These are phyloP conservation scores for Mormyrus hasselquistii DNA, from an alignment of 2,797 vertebrate species.

Conservation along the genomic window DNA sequence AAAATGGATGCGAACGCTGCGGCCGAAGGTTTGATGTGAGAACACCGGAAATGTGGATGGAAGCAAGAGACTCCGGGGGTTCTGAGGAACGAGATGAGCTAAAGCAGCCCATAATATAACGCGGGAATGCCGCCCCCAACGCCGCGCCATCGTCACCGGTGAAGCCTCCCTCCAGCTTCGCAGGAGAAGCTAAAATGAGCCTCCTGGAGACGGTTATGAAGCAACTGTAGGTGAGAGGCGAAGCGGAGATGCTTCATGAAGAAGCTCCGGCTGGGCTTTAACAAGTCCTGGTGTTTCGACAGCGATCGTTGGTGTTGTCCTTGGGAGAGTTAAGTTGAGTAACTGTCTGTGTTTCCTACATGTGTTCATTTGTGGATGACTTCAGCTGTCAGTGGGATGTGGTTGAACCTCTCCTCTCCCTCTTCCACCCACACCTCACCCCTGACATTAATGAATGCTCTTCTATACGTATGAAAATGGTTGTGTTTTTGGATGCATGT, in stretches of 20 bases:
- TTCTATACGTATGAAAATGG: background rate
- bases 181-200: background rate
- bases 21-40: background rate
- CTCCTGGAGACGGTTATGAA: background rate
- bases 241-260: background rate
- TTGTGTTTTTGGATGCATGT: background rate
- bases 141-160: background rate
- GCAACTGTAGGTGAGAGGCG: background rate
- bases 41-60: background rate
- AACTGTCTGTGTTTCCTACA: background rate
- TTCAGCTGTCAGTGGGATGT: background rate
- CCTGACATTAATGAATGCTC: conserved; percentile 11
- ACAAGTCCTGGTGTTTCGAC: background rate
- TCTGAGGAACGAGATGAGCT: background rate
- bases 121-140: background rate
- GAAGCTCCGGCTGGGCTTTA: background rate
- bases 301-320: background rate
- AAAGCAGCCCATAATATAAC: background rate
- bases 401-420: background rate
- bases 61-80: background rate
- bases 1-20: background rate
- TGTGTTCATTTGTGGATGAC: conserved; percentile 4
- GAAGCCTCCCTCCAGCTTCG: background rate
- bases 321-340: background rate
- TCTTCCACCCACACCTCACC: background rate